phyloP scores from a whole-genome alignment of 1,140 invertebrate species.

The Alviniconcha marisindica region DNA sequence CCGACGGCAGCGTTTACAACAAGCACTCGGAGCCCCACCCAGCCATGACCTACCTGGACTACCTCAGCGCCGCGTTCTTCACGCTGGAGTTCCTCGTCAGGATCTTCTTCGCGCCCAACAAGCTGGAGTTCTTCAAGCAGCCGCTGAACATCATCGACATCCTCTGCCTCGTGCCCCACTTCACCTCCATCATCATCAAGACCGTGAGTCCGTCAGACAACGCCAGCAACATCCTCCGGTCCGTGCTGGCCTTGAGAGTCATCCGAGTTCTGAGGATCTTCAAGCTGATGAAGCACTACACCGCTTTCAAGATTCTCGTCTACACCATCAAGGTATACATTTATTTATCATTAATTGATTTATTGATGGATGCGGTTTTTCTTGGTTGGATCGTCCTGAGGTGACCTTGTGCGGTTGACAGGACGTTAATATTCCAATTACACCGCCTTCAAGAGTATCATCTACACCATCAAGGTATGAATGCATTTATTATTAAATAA shows the following conservation, averaged over 20 bases:
- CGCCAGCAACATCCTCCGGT: slow-evolving; percentile 60
- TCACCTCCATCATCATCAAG: slow-evolving; percentile 68
- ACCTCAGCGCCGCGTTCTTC: slow-evolving; percentile 70
- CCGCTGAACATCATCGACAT: slow-evolving; percentile 73
- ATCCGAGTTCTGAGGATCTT: slow-evolving; percentile 72
- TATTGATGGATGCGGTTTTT: too few species aligned
- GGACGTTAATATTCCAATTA: too few species aligned
- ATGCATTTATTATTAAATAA: too few species aligned
- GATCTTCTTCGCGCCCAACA: slow-evolving; percentile 67
- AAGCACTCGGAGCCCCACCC: slow-evolving; percentile 62
- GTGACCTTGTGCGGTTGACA: too few species aligned
- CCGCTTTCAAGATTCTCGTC: slow-evolving; percentile 74
- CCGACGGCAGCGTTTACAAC: slow-evolving; percentile 44
- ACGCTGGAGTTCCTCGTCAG: slow-evolving; percentile 65
- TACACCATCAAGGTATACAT: slow-evolving; percentile 75
- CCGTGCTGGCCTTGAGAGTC: slow-evolving; percentile 65
- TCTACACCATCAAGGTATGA: too few species aligned
- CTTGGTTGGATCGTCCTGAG: too few species aligned
- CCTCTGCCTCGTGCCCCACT: slow-evolving; percentile 72
- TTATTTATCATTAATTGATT: too few species aligned
- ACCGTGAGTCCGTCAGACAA: slow-evolving; percentile 58
- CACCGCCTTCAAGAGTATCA: too few species aligned
- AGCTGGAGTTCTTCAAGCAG: slow-evolving; percentile 62
- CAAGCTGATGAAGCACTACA: slow-evolving; percentile 75
- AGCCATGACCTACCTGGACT: slow-evolving; percentile 69